Base-by-base conservation (phyloP, 2,888 invertebrate species). In the Venustoraphidia nigricollis region DNA sequence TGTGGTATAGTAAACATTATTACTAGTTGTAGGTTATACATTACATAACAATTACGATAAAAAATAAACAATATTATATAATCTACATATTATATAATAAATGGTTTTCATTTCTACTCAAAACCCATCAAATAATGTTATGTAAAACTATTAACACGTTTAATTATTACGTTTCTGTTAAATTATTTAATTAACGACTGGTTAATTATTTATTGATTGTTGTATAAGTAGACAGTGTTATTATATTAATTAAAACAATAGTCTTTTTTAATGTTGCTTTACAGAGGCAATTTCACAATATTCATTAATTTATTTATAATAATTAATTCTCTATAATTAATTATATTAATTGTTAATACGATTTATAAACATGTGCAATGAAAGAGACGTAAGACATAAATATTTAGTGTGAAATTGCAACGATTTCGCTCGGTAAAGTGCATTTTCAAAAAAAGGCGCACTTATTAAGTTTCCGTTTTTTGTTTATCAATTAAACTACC, bases 1-100 rank as follows among this genome's bases (percentile, higher is more conserved):
- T 67, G 68, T 68, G 68, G 68, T 68, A 68, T 68, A 68, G 68
- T 67, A 66, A 66, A 43, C 38, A 47, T 43, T 47, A 47, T 13
- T 43, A 27, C 47, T 47, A 47, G 47, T 47, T 47, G 47, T 47
- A 47, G 47, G 47, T 34, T 37, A 27, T 27, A 47, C 43, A 47
- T 47, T 42, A 42, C 42, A 42, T 42, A 42, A 42, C 42, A 34
- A 27, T 27, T 27, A 27, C 27, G 27, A 27, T 27, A 27, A 27
- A 27, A 27, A 27, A 42, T 42, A 42, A 42, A 42, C 42, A 27
- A 46, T 35, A 46, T 41, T 41, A 46, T 41, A 46, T 41, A 46
- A 27, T 17, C 46, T 41, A 35, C 35, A 46, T 41, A 46, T 35
- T 46, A 45, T 38, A 11, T 36, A 41, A 41, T 47, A 42, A 47